These are phyloP conservation scores for Mustela lutreola DNA, from an alignment of 2,113 vertebrate species.

Conservation along the genomic window DNA sequence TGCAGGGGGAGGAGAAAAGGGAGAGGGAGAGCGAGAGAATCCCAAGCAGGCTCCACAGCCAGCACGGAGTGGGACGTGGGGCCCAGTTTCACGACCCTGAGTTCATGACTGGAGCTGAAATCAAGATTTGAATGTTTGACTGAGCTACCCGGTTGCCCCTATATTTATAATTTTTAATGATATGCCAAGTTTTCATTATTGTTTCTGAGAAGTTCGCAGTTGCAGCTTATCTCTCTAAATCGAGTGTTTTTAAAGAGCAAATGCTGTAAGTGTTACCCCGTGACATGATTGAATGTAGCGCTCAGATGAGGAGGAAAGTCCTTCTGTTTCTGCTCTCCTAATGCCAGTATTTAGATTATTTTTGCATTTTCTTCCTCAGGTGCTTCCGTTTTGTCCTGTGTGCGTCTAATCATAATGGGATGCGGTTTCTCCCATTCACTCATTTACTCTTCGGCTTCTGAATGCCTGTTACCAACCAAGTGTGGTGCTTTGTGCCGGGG, in stretches of 20 bases:
- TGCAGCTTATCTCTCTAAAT: constrained; percentile 21
- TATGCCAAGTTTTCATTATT: constrained; percentile 4
- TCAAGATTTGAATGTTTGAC: neutral
- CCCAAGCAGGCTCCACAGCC: neutral
- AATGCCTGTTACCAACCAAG: neutral
- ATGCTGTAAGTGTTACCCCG: neutral
- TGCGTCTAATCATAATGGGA: neutral
- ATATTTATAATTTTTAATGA: constrained; percentile 1
- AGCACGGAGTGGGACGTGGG: neutral
- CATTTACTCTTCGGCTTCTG: neutral
- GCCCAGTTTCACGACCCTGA: neutral
- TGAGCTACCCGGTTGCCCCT: neutral
- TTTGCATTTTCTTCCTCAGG: neutral
- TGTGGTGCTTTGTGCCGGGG: neutral
- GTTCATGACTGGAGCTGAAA: neutral
- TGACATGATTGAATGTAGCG: neutral
- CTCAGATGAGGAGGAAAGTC: neutral
- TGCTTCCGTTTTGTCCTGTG: neutral
- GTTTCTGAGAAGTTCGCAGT: constrained; percentile 14
- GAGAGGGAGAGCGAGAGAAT: neutral
- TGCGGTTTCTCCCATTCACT: neutral
- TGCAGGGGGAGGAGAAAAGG: neutral
- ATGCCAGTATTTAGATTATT: neutral
- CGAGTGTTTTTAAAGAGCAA: neutral
- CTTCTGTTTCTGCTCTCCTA: neutral